Base-by-base conservation (phyloP, 2,888 invertebrate species). In the Acheta domesticus region DNA sequence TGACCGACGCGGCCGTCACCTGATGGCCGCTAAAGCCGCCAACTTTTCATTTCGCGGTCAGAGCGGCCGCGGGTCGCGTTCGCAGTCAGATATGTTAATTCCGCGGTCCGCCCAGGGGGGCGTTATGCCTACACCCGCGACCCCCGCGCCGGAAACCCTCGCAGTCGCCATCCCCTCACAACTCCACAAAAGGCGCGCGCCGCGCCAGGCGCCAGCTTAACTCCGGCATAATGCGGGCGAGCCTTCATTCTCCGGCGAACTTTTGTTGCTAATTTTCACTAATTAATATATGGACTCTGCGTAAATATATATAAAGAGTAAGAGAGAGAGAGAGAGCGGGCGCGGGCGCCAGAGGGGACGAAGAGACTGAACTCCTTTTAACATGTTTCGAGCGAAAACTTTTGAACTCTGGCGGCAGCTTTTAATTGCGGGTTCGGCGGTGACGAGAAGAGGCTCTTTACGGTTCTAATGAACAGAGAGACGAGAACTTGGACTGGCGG, bases 221-320 rank as follows among this genome's bases (percentile, higher is more conserved):
- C 62, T 62, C 62, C 62, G 16, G n/a, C 62, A 62, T 62, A 62
- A 62, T 62, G 62, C 62, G 62, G 62, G 62, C 62, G 62, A 8
- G n/a, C 62, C 16, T 62, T 62, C 62, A 62, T 62, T 62, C 62
- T 62, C 62, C n/a, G 16, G 62, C 62, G 62, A 62, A 62, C 62
- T 62, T 62, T 62, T 62, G 62, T 62, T 62, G 62, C 62, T 62
- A 62, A 62, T 62, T 62, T 62, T 62, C 62, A 62, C 62, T 62
- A 62, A 62, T 62, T 62, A 62, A 62, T 62, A 62, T 62, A 62
- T 62, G 62, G 62, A 62, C 62, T 62, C 16, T 19, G 62, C 62
- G 62, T 62, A 62, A 62, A 62, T 62, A 62, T 62, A 62, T 62
- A 62, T 14, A 62, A 62, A 62, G 62, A 62, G 62, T 0, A 5